Percentiles rank a stretch among this genome's conserved stretches.
Conservation (phyloP, 2,797 vertebrate genomes). For the Luscinia luscinia region DNA sequence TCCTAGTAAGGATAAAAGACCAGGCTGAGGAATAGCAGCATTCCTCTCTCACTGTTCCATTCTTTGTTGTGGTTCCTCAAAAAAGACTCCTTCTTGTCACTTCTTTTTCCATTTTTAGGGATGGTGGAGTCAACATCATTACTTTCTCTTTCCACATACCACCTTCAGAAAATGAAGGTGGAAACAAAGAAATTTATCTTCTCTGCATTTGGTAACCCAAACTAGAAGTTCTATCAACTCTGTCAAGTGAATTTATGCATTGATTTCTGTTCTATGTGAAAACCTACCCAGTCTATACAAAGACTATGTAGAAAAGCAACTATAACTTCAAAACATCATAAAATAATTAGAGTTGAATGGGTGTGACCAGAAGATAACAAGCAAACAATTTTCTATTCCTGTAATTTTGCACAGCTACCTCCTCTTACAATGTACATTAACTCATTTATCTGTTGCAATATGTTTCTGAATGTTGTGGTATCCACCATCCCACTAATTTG, state of each 20-base stretch:
- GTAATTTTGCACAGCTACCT: background rate
- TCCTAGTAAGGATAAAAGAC: background rate
- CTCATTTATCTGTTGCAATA: background rate
- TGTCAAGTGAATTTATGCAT: background rate
- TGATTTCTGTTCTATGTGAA: background rate
- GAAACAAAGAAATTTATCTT: background rate
- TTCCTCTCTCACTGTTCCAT: background rate
- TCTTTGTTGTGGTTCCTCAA: background rate
- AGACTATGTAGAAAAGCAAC: background rate
- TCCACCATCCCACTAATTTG: background rate
- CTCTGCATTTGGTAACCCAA: background rate
- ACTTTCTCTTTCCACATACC: background rate
- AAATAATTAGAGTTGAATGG: background rate
- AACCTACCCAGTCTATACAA: background rate
- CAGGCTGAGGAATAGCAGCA: accelerated
- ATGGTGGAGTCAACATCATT: background rate
- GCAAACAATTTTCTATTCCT: background rate
- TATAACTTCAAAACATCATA: background rate
- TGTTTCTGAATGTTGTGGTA: background rate
- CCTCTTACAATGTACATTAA: background rate
- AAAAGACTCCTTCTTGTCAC: background rate
- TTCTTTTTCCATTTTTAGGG: background rate
- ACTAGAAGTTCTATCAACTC: background rate
- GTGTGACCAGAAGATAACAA: background rate
- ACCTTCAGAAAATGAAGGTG: background rate